Conservation (phyloP, 1,140 invertebrate genomes). For the Drosophila dunni region DNA sequence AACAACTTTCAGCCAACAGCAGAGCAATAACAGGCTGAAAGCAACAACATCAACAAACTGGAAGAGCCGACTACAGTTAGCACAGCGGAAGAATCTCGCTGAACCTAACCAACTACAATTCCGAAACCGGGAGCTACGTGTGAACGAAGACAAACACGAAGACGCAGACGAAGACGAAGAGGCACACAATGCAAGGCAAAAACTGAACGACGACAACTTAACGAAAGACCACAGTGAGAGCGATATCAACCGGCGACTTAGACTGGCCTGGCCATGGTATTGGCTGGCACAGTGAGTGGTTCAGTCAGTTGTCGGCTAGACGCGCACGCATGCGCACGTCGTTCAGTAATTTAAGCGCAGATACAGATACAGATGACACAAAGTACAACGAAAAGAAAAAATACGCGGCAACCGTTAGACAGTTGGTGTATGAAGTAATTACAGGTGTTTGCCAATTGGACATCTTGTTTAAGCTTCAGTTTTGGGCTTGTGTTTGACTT, state of each 20-base stretch:
- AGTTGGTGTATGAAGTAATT: conserved; percentile 78
- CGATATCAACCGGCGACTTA: conserved; percentile 39
- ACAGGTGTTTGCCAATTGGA: conserved; percentile 38
- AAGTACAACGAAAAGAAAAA: conserved; percentile 14
- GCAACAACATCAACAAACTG: background rate
- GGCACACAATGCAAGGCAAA: conserved; percentile 52
- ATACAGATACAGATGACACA: too few species aligned
- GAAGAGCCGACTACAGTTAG: conserved; percentile 62
- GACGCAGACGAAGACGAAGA: conserved; percentile 33
- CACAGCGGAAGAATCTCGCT: conserved; percentile 60
- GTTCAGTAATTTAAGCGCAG: conserved; percentile 25
- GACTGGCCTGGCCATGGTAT: conserved; percentile 63
- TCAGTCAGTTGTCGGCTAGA: conserved; percentile 69
- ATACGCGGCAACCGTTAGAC: conserved; percentile 62
- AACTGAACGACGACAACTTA: conserved; percentile 62
- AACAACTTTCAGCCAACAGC: conserved; percentile 66
- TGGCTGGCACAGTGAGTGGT: conserved; percentile 49
- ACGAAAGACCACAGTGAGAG: conserved; percentile 44
- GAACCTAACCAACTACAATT: conserved; percentile 29
- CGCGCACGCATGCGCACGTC: conserved; percentile 72
- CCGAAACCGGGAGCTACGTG: conserved; percentile 48
- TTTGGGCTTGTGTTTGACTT: conserved; percentile 15
- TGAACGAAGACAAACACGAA: conserved; percentile 39
- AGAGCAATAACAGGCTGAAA: conserved; percentile 18
- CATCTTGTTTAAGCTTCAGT: conserved; percentile 11